phyloP scores from a whole-genome alignment of 2,797 vertebrate species.

The Rhyacichthys aspro region DNA sequence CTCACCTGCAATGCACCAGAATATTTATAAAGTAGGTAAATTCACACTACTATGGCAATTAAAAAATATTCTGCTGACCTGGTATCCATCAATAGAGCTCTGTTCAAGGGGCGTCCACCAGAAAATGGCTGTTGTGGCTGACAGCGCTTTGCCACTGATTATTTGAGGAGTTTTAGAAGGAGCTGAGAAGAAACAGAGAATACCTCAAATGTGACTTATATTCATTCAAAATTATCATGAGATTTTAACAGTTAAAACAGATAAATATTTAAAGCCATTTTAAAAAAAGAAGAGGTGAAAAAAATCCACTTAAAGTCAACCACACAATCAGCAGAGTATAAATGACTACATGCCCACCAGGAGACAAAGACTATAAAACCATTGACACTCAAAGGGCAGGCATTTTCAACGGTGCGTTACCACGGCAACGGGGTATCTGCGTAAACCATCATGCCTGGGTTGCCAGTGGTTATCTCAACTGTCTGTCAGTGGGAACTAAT shows the following conservation, averaged over 20 bases:
- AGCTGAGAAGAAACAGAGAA: slow-evolving; percentile 77
- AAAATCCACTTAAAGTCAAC: neutral
- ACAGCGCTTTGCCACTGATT: slow-evolving; percentile 81
- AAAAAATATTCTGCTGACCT: slow-evolving; percentile 76
- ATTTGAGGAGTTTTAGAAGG: slow-evolving; percentile 84
- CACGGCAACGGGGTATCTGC: slow-evolving; percentile 63
- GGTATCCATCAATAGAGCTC: slow-evolving; percentile 88
- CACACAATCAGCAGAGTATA: neutral
- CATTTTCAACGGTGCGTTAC: slow-evolving; percentile 58
- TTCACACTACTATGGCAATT: neutral
- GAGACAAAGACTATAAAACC: slow-evolving; percentile 23
- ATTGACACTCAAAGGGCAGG: slow-evolving; percentile 16
- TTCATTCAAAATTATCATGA: too few species aligned
- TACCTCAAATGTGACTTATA: too few species aligned
- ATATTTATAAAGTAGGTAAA: neutral
- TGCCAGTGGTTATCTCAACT: slow-evolving; percentile 70
- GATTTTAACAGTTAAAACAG: too few species aligned
- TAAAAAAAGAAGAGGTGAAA: too few species aligned
- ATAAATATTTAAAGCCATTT: slow-evolving; percentile 12
- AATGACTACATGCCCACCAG: slow-evolving; percentile 1
- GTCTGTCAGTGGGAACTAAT: slow-evolving; percentile 85
- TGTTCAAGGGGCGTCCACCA: slow-evolving; percentile 85
- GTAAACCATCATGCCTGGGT: slow-evolving; percentile 35
- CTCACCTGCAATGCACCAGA: slow-evolving; percentile 80
- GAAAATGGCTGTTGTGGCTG: slow-evolving; percentile 88